Base-by-base conservation (phyloP, 2,888 invertebrate genomes). In the Sisyra terminalis region DNA sequence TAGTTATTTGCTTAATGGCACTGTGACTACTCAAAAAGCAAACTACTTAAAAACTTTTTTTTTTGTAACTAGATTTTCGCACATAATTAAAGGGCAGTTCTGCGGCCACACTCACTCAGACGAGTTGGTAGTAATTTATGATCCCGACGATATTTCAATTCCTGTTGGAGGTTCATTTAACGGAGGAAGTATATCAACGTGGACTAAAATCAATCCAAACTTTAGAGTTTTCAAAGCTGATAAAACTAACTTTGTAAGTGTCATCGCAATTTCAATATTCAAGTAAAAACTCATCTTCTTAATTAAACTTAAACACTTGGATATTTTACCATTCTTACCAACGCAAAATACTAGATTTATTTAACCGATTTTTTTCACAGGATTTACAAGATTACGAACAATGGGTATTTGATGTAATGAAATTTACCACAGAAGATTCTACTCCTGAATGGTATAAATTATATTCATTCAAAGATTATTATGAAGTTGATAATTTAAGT, bases 71-170 rank as follows among this genome's bases (percentile, higher is more conserved):
- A 77, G 88, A 58, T 90, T 81, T 57, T 71, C 78, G 13, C 67
- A 71, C 31, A 84, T 75, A 16, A 81, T 90, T 41, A 69, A 68
- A 3, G 87, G 75, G 0, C 83, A 88, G 58, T 89, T 89, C 58
- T 85, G 79, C 53, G 90, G 87, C 0, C 88, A 89, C 57, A 78
- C 79, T 0, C 88, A 89, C 55, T 69, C 69, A 1, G 87, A 88
- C 52, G 78, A 81, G 55, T 70, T 84, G 50, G 74, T 75, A 53
- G 60, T 88, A 41, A 79, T 78, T 57, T 86, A 82, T 54, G 69
- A 68, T 45, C 53, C 60, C 11, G 55, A 64, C 3, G 65, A 69
- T 31, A 65, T 67, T 10, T 59, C 61, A 0, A 56, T 65, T 34
- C 70, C 87, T 0, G 68, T 73, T 4, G 78, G 73, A 48, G 67